phyloP scores from a whole-genome alignment of 1,140 invertebrate species.

The Lucilia sericata region DNA sequence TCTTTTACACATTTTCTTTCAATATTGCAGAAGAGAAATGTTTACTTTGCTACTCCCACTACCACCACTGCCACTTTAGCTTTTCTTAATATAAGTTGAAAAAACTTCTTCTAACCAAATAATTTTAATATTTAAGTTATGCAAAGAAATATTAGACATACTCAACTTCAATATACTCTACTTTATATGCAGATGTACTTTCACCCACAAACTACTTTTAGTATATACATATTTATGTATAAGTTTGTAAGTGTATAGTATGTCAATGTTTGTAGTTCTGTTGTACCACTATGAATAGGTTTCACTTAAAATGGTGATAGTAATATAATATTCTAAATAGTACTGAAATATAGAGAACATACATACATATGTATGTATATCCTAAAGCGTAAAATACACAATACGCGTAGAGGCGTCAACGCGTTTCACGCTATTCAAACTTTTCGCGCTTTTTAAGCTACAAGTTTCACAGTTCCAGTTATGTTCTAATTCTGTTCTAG shows the following conservation, averaged over 20 bases:
- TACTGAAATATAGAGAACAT: background rate
- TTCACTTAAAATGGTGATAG: background rate
- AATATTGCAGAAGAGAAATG: no score
- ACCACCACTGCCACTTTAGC: background rate
- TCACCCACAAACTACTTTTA: no score
- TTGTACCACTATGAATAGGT: background rate
- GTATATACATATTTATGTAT: no score
- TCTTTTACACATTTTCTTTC: background rate
- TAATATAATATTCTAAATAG: background rate
- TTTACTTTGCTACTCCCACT: background rate
- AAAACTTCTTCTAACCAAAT: background rate
- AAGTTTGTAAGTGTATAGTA: no score
- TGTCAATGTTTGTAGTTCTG: background rate
- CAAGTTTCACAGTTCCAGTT: no score
- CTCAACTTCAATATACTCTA: no score
- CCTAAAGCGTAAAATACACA: no score
- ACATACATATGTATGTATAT: no score
- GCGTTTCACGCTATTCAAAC: no score
- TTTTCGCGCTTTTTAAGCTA: no score
- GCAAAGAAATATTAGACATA: background rate
- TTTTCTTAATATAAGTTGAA: background rate
- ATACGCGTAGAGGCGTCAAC: no score
- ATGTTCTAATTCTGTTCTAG: no score
- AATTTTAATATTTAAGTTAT: conserved; percentile 12
- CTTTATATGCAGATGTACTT: background rate